Conservation (phyloP, 2,113 vertebrate genomes). For the Pica pica region DNA sequence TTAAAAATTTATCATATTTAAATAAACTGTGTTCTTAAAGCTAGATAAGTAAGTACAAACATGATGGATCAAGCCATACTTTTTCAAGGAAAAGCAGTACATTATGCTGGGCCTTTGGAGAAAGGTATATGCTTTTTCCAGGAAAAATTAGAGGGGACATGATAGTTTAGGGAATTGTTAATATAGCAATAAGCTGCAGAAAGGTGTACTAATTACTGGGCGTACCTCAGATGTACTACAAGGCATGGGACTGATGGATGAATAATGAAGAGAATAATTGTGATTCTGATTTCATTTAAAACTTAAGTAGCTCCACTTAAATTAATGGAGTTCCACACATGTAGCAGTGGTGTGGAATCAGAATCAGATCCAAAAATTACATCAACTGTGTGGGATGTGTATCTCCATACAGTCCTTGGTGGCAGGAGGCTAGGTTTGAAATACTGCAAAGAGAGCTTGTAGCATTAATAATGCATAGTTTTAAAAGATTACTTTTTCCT, state of each 20-base stretch:
- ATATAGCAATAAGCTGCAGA: conserved; percentile 25
- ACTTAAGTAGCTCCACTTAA: neutral
- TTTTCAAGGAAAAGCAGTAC: neutral
- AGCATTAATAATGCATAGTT: conserved; percentile 3
- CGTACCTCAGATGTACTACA: neutral
- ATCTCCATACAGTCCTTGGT: neutral
- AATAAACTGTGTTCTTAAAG: conserved; percentile 19
- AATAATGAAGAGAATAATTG: conserved; percentile 13
- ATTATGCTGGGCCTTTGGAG: neutral
- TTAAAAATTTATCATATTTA: conserved; percentile 1
- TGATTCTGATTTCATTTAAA: conserved; percentile 37
- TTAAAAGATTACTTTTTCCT: neutral
- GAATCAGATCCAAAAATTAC: neutral
- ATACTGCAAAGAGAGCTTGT: neutral
- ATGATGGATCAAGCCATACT: neutral
- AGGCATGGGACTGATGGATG: conserved; percentile 2
- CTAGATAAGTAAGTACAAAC: neutral
- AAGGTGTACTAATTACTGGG: conserved; percentile 35
- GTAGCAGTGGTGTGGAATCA: neutral
- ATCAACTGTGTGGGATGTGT: neutral
- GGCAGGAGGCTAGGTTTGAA: neutral
- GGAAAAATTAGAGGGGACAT: neutral
- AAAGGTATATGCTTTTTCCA: neutral
- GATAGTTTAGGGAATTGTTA: conserved; percentile 38
- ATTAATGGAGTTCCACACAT: neutral